Percentiles rank a stretch among this genome's conserved stretches.
Evolutionary conservation across 2,113 vertebrate species (phyloP).

Genomic region (Amblyornis subalaris): DNA sequence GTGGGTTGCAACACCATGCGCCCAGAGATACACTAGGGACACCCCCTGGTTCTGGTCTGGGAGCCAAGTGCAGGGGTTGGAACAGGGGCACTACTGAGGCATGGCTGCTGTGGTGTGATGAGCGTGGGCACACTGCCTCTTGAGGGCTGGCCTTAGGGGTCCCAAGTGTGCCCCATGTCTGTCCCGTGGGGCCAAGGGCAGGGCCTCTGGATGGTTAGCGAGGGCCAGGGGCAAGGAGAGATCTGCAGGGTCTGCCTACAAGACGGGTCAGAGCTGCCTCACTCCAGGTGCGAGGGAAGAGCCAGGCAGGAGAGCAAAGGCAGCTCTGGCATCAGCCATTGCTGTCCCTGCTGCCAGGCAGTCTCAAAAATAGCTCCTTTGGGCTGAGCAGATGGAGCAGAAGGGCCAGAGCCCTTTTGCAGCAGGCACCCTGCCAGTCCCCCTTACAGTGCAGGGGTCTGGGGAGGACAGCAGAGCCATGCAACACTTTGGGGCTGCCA

Average conservation of each 20-base stretch:
- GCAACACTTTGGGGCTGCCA: neutral
- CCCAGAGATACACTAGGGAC: neutral
- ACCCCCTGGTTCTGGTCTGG: neutral
- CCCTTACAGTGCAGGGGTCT: neutral
- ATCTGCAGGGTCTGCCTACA: neutral
- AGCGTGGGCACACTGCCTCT: rapidly evolving
- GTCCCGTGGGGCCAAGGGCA: neutral
- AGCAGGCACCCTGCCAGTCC: neutral
- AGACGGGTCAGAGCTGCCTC: neutral
- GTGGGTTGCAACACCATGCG: rapidly evolving
- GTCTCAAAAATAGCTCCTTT: neutral
- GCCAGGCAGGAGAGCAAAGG: neutral
- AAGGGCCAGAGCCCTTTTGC: neutral
- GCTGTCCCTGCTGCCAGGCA: neutral
- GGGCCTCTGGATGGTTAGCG: neutral
- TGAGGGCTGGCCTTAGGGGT: neutral
- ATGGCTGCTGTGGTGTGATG: neutral
- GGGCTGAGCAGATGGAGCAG: neutral
- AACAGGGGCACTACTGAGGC: neutral
- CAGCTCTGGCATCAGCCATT: neutral
- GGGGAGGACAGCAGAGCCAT: neutral
- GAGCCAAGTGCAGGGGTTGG: neutral
- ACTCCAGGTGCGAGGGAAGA: neutral
- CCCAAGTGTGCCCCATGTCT: rapidly evolving
- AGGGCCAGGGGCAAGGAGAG: rapidly evolving